A percentile compares a stretch with the other conserved stretches of the same genome.
Evolutionary conservation across 2,888 invertebrate species (phyloP).

Genomic region (Lacanobia wlatinum): DNA sequence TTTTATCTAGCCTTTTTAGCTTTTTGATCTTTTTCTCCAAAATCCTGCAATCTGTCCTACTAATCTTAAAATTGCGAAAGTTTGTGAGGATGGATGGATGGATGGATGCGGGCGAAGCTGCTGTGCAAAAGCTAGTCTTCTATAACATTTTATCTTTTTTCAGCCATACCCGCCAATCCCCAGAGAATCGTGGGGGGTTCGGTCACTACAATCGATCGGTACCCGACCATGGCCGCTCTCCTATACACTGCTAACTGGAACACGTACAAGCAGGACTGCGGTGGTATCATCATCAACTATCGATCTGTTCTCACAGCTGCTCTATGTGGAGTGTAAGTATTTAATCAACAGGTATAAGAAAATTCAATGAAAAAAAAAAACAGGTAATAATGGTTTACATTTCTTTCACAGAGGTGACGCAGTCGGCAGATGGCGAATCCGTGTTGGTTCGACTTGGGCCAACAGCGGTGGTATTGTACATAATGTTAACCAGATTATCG

Average conservation of each 20-base stretch:
- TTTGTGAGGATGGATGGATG: no score
- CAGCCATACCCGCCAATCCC: slow-evolving; percentile 2
- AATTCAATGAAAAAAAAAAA: no score
- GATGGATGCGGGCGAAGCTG: no score
- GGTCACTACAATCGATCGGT: slow-evolving; percentile 12
- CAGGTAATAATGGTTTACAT: not conserved
- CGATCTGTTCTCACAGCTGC: slow-evolving; percentile 15
- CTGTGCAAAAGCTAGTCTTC: no score
- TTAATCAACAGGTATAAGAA: no score
- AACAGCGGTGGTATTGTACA: slow-evolving; percentile 70
- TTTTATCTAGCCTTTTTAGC: no score
- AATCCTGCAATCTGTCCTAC: no score
- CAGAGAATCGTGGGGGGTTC: slow-evolving; percentile 17
- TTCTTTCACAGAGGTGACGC: slow-evolving; percentile 61
- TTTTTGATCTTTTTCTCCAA: no score
- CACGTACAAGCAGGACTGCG: slow-evolving; percentile 2
- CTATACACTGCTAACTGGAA: not conserved
- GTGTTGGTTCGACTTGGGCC: slow-evolving; percentile 69
- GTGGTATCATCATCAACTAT: slow-evolving; percentile 15
- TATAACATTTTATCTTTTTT: not conserved
- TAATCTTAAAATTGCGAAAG: no score
- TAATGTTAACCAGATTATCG: slow-evolving; percentile 48
- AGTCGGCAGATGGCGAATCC: slow-evolving; percentile 63
- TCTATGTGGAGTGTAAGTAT: slow-evolving; percentile 16
- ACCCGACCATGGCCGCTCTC: slow-evolving; percentile 8